These are phyloP conservation scores for Micrasema longulum DNA, from an alignment of 1,140 invertebrate genomes.

Conservation along the genomic window DNA sequence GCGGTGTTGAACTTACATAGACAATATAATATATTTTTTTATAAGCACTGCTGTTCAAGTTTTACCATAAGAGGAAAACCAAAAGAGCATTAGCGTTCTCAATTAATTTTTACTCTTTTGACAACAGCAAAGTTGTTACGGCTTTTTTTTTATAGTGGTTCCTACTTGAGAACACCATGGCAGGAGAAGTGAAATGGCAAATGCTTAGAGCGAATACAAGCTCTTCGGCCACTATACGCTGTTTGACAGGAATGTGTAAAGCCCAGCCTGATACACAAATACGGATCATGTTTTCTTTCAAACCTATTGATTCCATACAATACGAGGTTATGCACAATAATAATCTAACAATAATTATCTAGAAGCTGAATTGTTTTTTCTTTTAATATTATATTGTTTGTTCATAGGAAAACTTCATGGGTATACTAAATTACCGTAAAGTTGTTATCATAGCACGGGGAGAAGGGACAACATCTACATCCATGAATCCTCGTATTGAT, in stretches of 20 bases:
- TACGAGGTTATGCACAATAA: slow-evolving; percentile 58
- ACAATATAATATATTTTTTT: too few relatives aligned
- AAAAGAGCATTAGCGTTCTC: too few relatives aligned
- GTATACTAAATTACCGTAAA: slow-evolving; percentile 23
- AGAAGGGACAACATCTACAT: slow-evolving; percentile 10
- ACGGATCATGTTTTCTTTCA: slow-evolving; percentile 62
- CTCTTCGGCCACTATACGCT: slow-evolving; percentile 58
- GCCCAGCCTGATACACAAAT: slow-evolving; percentile 61
- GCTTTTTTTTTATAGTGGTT: slow-evolving; percentile 46
- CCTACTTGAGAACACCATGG: slow-evolving; percentile 15
- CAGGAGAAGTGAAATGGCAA: slow-evolving; percentile 15
- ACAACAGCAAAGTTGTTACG: too few relatives aligned
- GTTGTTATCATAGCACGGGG: slow-evolving; percentile 18
- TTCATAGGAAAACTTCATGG: slow-evolving; percentile 32
- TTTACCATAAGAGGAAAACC: too few relatives aligned
- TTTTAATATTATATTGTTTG: not conserved
- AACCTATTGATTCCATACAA: slow-evolving; percentile 64
- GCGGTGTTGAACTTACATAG: too few relatives aligned
- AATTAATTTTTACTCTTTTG: too few relatives aligned
- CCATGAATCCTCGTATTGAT: slow-evolving; percentile 16
- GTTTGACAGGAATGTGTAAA: slow-evolving; percentile 61
- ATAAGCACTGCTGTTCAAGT: too few relatives aligned
- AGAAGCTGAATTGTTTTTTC: not conserved
- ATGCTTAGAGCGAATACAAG: slow-evolving; percentile 12
- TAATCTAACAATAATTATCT: not conserved